Percentiles rank a stretch among this genome's conserved stretches.
Conservation (phyloP, 1,140 invertebrate genomes). For the Caenorhabditis brenneri region DNA sequence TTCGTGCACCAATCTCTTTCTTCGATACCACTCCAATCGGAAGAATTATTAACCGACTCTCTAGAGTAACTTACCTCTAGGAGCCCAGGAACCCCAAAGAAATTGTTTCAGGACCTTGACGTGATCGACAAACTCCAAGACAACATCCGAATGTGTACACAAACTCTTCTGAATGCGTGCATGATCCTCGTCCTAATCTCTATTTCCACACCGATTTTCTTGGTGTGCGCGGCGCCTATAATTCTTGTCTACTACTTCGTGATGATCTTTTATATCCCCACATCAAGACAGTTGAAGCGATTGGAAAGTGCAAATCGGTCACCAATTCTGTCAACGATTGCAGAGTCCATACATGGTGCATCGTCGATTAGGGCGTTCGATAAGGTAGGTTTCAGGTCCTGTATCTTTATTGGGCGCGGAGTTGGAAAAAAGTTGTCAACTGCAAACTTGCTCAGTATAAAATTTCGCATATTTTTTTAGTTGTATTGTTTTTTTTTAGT, state of each 20-base stretch:
- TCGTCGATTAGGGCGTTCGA: constrained; percentile 72
- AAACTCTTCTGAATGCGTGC: constrained; percentile 21
- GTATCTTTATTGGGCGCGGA: too few species aligned
- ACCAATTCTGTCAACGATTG: constrained; percentile 73
- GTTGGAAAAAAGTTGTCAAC: too few species aligned
- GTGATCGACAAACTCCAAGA: constrained; percentile 34
- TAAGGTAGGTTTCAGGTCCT: too few species aligned
- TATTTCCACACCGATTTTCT: constrained; percentile 41
- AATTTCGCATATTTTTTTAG: too few species aligned
- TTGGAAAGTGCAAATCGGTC: constrained; percentile 73
- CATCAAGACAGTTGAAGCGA: constrained; percentile 73
- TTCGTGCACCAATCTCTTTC: constrained; percentile 76
- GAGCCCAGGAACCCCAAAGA: not conserved
- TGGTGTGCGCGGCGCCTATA: not conserved
- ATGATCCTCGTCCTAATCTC: constrained; percentile 40
- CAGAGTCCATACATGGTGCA: constrained; percentile 72
- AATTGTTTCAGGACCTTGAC: constrained; percentile 35
- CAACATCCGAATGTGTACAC: constrained; percentile 15
- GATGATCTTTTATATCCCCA: constrained; percentile 72
- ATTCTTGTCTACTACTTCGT: constrained; percentile 36
- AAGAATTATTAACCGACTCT: constrained; percentile 77
- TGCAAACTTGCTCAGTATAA: too few species aligned
- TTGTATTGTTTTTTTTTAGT: too few species aligned
- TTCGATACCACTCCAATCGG: constrained; percentile 78
- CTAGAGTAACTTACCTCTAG: not conserved